Conservation (phyloP, 2,888 invertebrate genomes). For the Drosophila seclusa region DNA sequence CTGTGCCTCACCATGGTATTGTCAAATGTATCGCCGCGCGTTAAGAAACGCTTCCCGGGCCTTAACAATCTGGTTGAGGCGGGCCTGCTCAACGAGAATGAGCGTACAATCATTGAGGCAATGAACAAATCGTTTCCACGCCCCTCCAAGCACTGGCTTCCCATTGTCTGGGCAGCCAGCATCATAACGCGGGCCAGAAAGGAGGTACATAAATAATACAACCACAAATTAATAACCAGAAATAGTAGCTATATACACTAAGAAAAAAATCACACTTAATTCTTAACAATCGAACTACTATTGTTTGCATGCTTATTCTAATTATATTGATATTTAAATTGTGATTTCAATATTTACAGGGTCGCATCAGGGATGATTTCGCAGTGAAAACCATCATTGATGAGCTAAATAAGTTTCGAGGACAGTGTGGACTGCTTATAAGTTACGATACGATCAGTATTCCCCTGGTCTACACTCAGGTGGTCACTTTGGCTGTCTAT, state of each 20-base stretch:
- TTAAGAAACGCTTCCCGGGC: constrained; percentile 95
- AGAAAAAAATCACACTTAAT: background rate
- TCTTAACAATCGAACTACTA: background rate
- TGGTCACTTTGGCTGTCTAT: constrained; percentile 94
- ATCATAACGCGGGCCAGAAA: constrained; percentile 95
- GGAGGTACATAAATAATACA: constrained; percentile 85
- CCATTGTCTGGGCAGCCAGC: constrained; percentile 96
- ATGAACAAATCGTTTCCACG: constrained; percentile 93
- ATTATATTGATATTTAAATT: background rate
- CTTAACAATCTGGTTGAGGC: constrained; percentile 93
- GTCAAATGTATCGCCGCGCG: constrained; percentile 93
- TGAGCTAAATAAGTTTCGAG: constrained; percentile 93
- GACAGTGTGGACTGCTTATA: constrained; percentile 90
- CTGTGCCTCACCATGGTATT: constrained; percentile 95
- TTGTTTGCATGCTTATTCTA: background rate
- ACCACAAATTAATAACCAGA: background rate
- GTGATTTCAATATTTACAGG: constrained; percentile 81
- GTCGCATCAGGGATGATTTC: constrained; percentile 94
- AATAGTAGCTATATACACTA: background rate
- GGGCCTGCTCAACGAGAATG: constrained; percentile 92
- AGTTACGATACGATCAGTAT: constrained; percentile 91
- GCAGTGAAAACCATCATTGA: constrained; percentile 96
- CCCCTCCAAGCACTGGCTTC: constrained; percentile 95
- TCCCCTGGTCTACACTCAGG: constrained; percentile 93
- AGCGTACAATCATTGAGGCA: constrained; percentile 91